Evolutionary conservation across 2,113 vertebrate species (phyloP).

Genomic region (human (Homo sapiens)): DNA sequence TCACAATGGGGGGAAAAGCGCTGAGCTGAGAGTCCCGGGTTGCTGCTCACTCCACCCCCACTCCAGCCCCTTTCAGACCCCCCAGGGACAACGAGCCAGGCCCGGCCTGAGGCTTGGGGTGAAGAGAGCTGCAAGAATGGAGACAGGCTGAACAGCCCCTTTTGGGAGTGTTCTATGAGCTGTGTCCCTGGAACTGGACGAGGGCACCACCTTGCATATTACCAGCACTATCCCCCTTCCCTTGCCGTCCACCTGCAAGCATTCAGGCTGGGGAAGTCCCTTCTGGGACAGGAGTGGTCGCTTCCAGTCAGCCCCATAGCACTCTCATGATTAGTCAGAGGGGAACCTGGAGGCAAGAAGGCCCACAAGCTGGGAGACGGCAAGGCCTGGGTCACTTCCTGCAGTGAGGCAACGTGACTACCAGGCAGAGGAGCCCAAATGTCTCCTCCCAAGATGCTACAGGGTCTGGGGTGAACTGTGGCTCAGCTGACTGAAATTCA

Average conservation of each 20-base stretch:
- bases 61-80: background rate
- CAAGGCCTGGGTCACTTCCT: slow-evolving; percentile 23
- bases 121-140: background rate
- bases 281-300: background rate
- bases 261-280: background rate
- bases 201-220: too few species aligned
- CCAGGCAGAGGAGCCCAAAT: background rate
- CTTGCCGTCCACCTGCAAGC: background rate
- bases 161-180: background rate
- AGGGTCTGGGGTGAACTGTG: background rate
- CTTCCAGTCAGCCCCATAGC: background rate
- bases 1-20: slow-evolving; percentile 85
- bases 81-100: background rate
- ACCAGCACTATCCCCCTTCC: background rate
- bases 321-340: background rate
- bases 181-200: background rate
- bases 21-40: slow-evolving; percentile 70
- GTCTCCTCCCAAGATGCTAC: background rate
- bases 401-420: background rate
- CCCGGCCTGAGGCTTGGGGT: background rate
- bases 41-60: slow-evolving; percentile 72
- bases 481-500: background rate
- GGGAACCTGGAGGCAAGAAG: background rate
- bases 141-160: background rate
- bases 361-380: background rate